Base-by-base conservation (phyloP, 2,797 vertebrate genomes). In the Gallirallus australis region DNA sequence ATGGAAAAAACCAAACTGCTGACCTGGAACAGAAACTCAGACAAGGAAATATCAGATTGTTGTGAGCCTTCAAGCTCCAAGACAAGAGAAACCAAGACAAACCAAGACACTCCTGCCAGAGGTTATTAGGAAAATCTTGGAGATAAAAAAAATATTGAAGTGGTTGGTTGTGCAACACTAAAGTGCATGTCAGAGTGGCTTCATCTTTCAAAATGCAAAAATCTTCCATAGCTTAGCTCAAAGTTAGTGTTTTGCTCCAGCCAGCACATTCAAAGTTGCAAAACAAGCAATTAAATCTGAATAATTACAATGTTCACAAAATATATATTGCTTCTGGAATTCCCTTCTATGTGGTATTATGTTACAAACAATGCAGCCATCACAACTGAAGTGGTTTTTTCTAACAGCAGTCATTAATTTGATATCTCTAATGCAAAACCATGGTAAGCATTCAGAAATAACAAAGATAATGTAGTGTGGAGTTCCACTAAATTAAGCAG, bases 31-130 rank as follows among this genome's bases (percentile, higher is more conserved):
- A 86, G 69, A 82, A 91, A 86, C 39, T 71, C 75, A 91, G 75
- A 94, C 70, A 94, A 91, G 35, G n/a, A 89, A 85, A 68, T 90
- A 94, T 39, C 75, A 81, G 78, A 96, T 10, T 90, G 81, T 89
- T 0, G 0, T 42, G 81, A 88, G 39, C 63, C 71, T 95, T 86
- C 69, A 71, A 80, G 52, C 73, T 89, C 61, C 48, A 66, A 77
- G 56, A 68, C n/a, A 91, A 86, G 35, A 90, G 45, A 86, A 95
- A 82, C 8, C 33, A 56, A 93, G 65, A 85, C 69, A 87, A 95
- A 82, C 8, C 33, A 56, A 93, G 65, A 85, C 69, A 87, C 47
- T 90, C 56, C 71, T 91, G 85, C 78, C 73, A 90, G 23, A 23
- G 56, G 57, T 14, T 57, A 72, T 90, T 78, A 78, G 21, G 52